Conservation (phyloP, 1,140 invertebrate species). For the Battus philenor region DNA sequence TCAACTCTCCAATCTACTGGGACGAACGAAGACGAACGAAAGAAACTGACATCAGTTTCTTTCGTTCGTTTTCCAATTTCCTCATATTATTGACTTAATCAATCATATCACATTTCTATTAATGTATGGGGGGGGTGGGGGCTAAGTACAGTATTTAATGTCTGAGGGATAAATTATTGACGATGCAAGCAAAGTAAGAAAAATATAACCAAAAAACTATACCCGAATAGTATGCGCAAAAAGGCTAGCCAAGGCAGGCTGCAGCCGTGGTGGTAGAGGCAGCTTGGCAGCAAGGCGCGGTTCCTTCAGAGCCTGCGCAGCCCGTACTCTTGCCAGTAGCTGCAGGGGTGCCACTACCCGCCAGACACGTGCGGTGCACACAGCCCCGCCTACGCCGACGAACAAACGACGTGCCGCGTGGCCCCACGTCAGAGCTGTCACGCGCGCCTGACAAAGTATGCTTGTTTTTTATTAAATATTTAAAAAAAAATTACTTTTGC, state of each 20-base stretch:
- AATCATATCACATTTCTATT: too few species aligned
- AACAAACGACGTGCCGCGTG: slow-evolving; percentile 97
- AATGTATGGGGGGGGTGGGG: too few species aligned
- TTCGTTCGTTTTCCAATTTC: too few species aligned
- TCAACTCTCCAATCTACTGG: too few species aligned
- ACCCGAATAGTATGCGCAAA: slow-evolving; percentile 97
- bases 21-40: too few species aligned
- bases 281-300: slow-evolving; percentile 89
- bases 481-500: too few species aligned
- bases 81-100: too few species aligned
- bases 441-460: slow-evolving; percentile 88
- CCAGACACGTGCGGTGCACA: slow-evolving; percentile 95
- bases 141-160: neutral
- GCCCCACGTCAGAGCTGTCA: slow-evolving; percentile 97
- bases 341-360: slow-evolving; percentile 93
- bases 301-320: slow-evolving; percentile 78
- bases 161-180: neutral
- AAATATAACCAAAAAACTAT: slow-evolving; percentile 35
- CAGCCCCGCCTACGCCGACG: slow-evolving; percentile 91
- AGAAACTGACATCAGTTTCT: too few species aligned
- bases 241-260: slow-evolving; percentile 89
- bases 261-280: slow-evolving; percentile 90
- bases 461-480: too few species aligned
- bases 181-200: neutral
- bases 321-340: slow-evolving; percentile 86